These are phyloP conservation scores for Propithecus deckenii DNA, from an alignment of 2,797 vertebrate genomes.

Conservation along the genomic window DNA sequence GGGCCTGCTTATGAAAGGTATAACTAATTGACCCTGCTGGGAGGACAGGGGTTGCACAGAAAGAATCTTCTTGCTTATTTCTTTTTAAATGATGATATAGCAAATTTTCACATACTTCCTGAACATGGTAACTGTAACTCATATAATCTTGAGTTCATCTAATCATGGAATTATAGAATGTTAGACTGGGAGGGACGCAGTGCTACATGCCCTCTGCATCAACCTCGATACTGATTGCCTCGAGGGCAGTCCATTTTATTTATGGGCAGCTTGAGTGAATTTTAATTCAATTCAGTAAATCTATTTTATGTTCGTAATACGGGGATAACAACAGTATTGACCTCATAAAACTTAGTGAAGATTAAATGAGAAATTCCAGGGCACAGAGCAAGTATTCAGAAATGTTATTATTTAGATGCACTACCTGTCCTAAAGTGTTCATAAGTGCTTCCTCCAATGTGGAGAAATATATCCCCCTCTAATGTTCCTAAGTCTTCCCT, in stretches of 20 bases:
- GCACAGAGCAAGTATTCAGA: not conserved
- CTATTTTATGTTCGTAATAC: not conserved
- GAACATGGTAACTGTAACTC: not conserved
- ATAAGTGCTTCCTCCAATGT: not conserved
- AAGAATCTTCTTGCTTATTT: not conserved
- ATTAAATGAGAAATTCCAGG: slow-evolving; percentile 5
- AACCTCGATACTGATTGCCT: not conserved
- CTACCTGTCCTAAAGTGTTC: not conserved
- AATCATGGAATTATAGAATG: not conserved
- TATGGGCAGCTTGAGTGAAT: not conserved
- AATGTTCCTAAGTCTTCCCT: not conserved
- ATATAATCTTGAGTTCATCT: not conserved
- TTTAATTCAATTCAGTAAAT: not conserved
- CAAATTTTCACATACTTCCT: not conserved
- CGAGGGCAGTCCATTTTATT: not conserved
- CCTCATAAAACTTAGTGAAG: not conserved
- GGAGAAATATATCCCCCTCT: not conserved
- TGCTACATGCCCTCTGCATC: not conserved
- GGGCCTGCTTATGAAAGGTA: not conserved
- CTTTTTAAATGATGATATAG: not conserved
- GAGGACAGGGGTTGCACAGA: not conserved
- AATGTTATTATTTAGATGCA: not conserved
- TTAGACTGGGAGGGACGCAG: not conserved
- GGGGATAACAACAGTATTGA: not conserved
- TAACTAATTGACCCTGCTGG: not conserved